Base-by-base conservation (phyloP, 1,140 invertebrate species). In the Lordiphosa collinella region DNA sequence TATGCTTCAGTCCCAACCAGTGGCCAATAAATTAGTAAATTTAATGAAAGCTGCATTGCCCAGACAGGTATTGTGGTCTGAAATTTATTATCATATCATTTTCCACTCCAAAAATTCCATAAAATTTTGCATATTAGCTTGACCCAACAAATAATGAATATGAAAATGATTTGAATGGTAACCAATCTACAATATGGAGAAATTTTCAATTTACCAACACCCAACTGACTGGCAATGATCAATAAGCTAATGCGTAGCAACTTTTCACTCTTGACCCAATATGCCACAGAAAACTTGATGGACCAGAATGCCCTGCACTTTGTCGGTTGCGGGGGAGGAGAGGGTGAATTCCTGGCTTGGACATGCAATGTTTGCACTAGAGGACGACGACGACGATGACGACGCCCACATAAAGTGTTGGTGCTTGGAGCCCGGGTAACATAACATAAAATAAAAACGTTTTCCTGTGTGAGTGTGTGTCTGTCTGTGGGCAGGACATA, bases 321-420 rank as follows among this genome's bases (percentile, higher is more conserved):
- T 25, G 11, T 6, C 22, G n/a, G 10, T 4, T 38, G 16, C 13
- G 38, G 46, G 46, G 25, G 51, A n/a, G n/a, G 37, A 61, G 55
- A 59, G 48, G 58, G 48, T 51, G 41, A 58, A 38, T 53, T 60
- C 22, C 25, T 36, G 22, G 55, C 52, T 72, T 73, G 69, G 61
- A 61, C 74, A 80, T 79, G 74, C 75, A 69, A 79, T 50, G 50
- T 53, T 68, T 59, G 50, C 54, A 48, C 56, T 56, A 52, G 57
- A 16, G 40, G 40, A 25, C 40, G 40, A 43, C 18, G 11, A 44
- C 11, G 22, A 25, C 22, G 22, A 25, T 25, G 34, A 40, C 16
- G 35, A 63, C 40, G 36, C 61, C 51, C 47, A 73, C 56, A 53
- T 11, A 56, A 50, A 65, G 40, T 32, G 62, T 58, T 51, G 37